Percentiles rank a stretch among this genome's conserved stretches.
Evolutionary conservation across 2,888 invertebrate species (phyloP).

Genomic region (Latheticus oryzae): DNA sequence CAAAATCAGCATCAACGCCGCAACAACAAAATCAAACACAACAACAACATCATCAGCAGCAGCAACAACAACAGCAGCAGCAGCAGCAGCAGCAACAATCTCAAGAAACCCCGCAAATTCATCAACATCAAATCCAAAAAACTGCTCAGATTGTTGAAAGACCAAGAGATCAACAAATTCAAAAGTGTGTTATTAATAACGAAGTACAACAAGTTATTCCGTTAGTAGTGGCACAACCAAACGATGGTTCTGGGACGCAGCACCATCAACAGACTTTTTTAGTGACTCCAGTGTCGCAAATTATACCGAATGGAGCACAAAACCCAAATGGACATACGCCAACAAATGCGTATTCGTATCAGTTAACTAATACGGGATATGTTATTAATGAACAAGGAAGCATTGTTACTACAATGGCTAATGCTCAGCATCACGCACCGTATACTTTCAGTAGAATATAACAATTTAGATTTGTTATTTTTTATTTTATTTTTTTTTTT

Average conservation of each 20-base stretch:
- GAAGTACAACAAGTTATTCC: constrained; percentile 73
- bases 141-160: constrained; percentile 29
- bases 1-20: constrained; percentile 68
- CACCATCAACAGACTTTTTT: constrained; percentile 75
- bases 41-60: constrained; percentile 64
- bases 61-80: constrained; percentile 66
- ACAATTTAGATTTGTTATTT: too few relatives aligned
- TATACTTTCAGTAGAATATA: constrained; percentile 65
- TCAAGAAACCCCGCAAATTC: constrained; percentile 48
- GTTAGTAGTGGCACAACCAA: constrained; percentile 70
- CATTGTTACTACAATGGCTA: constrained; percentile 65
- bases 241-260: constrained; percentile 56
- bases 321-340: constrained; percentile 60
- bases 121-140: constrained; percentile 65
- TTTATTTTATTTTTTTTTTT: too few relatives aligned
- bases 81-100: constrained; percentile 65
- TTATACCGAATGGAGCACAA: constrained; percentile 67
- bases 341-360: constrained; percentile 64
- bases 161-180: constrained; percentile 53
- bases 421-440: constrained; percentile 62
- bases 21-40: constrained; percentile 61
- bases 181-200: constrained; percentile 71
- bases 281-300: constrained; percentile 75
- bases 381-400: constrained; percentile 66
- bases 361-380: constrained; percentile 64